These are phyloP conservation scores for Lordiphosa collinella DNA, from an alignment of 1,140 invertebrate genomes.

Conservation along the genomic window DNA sequence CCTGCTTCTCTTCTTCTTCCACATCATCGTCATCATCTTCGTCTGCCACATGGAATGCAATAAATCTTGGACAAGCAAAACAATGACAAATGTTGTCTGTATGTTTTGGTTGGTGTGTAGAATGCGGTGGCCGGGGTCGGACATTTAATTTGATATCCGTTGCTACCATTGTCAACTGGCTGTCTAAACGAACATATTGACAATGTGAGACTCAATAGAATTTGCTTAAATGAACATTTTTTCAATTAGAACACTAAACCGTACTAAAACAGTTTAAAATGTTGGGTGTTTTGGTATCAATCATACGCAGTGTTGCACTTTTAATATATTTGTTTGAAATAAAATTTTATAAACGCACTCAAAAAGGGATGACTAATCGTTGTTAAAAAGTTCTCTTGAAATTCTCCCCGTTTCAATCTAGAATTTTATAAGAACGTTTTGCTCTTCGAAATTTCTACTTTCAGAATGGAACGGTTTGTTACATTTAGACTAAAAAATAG, in stretches of 20 bases:
- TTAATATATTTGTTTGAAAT: no score
- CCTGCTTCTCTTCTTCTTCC: constrained; percentile 7
- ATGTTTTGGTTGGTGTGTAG: neutral
- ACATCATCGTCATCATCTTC: neutral
- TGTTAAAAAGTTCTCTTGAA: no score
- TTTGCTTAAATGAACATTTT: constrained; percentile 1
- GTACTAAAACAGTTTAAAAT: no score
- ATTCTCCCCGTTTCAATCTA: no score
- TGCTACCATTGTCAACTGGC: constrained; percentile 31
- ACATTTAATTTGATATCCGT: constrained; percentile 67
- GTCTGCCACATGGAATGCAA: constrained; percentile 48
- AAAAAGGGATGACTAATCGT: no score
- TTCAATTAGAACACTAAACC: neutral
- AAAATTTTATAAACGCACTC: no score
- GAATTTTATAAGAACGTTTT: no score
- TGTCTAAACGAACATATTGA: constrained; percentile 35
- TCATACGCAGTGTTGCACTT: no score
- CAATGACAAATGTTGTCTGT: constrained; percentile 61
- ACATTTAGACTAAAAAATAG: no score
- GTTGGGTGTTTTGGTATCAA: no score
- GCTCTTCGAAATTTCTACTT: no score
- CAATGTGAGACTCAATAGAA: constrained; percentile 24
- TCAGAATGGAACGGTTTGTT: no score
- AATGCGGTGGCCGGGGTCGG: constrained; percentile 47
- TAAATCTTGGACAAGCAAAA: constrained; percentile 71